These are phyloP conservation scores for Syngnathus floridae DNA, from an alignment of 2,113 vertebrate species.

Conservation along the genomic window DNA sequence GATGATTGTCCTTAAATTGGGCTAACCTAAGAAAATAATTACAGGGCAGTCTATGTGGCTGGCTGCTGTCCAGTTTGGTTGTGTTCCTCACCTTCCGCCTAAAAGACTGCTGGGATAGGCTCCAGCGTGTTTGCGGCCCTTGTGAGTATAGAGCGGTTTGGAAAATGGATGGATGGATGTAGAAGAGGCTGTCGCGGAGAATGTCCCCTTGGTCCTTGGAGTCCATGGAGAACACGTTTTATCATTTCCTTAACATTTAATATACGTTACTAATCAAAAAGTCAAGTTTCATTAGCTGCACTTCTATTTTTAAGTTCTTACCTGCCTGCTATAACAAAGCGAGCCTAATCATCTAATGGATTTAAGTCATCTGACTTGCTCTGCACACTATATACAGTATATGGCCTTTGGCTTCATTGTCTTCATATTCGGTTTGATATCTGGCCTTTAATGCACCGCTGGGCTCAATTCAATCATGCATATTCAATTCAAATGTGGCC, in stretches of 20 bases:
- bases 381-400: background rate
- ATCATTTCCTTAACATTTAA: background rate
- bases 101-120: no score
- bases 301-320: background rate
- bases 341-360: background rate
- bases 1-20: no score
- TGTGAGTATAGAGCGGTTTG: no score
- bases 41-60: no score
- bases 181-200: no score
- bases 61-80: no score
- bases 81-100: no score
- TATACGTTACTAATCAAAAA: background rate
- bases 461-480: slow-evolving; percentile 8
- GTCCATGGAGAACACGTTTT: no score
- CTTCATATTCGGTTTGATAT: background rate
- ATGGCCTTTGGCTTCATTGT: background rate
- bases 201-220: no score
- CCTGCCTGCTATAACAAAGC: background rate
- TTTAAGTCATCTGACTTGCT: background rate
- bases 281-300: background rate
- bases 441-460: slow-evolving; percentile 2
- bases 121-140: no score
- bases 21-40: no score
- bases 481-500: background rate
- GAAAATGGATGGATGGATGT: no score